Conservation (phyloP, 2,888 invertebrate genomes). For the Ernsta delagoae region DNA sequence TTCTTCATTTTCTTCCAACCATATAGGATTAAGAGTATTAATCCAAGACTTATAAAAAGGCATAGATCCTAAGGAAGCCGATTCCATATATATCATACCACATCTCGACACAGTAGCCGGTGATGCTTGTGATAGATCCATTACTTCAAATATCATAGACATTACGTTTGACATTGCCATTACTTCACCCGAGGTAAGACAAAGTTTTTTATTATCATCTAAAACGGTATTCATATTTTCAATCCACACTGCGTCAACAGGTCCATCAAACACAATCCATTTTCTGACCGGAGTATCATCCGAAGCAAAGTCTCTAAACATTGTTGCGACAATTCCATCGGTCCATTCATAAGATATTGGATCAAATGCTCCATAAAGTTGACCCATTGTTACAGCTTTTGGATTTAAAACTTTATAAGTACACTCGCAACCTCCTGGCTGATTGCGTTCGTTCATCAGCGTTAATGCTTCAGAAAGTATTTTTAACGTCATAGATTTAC, state of each 20-base stretch:
- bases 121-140: conserved; percentile 93
- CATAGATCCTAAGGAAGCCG: conserved; percentile 91
- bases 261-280: conserved; percentile 97
- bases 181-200: conserved; percentile 94
- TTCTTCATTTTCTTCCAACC: conserved; percentile 86
- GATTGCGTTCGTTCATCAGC: conserved; percentile 86
- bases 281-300: conserved; percentile 91
- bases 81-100: conserved; percentile 96
- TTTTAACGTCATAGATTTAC: conserved; percentile 92
- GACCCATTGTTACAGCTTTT: conserved; percentile 96
- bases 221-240: conserved; percentile 96
- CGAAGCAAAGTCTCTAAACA: conserved; percentile 90
- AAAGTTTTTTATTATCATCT: conserved; percentile 95
- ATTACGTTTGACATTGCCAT: conserved; percentile 92
- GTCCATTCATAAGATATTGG: conserved; percentile 96
- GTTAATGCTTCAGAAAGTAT: conserved; percentile 91
- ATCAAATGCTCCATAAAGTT: conserved; percentile 96
- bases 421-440: conserved; percentile 85
- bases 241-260: conserved; percentile 95
- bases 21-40: conserved; percentile 85
- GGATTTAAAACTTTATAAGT: conserved; percentile 94
- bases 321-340: conserved; percentile 93
- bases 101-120: conserved; percentile 95
- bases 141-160: conserved; percentile 95
- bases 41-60: conserved; percentile 94